A percentile compares a stretch with the other conserved stretches of the same genome.
Evolutionary conservation across 1,140 invertebrate genomes (phyloP).

Genomic region (Aplysia californica): DNA sequence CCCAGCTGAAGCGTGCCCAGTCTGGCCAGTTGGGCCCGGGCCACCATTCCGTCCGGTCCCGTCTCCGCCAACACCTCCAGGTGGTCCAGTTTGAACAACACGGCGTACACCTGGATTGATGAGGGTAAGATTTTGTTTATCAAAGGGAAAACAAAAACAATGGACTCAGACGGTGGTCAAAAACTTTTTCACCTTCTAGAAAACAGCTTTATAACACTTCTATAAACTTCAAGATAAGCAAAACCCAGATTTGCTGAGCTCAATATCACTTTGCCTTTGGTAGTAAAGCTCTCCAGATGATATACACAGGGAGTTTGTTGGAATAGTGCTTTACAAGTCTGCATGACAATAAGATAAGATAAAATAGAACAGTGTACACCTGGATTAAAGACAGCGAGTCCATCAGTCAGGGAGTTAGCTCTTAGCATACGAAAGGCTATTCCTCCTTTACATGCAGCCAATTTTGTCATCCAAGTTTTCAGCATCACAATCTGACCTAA

Average conservation of each 20-base stretch:
- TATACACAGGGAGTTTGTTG: background rate
- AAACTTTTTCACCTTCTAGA: background rate
- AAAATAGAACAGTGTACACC: too few relatives aligned
- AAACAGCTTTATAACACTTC: background rate
- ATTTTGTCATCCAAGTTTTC: too few relatives aligned
- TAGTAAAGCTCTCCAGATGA: background rate
- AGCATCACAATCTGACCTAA: too few relatives aligned
- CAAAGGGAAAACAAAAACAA: background rate
- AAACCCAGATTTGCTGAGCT: too few relatives aligned
- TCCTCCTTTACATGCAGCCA: too few relatives aligned
- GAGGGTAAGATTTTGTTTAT: background rate
- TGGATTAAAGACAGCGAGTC: too few relatives aligned
- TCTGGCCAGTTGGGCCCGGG: constrained; percentile 83
- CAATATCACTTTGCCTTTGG: background rate
- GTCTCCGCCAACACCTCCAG: constrained; percentile 87
- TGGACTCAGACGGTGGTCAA: background rate
- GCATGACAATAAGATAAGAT: too few relatives aligned
- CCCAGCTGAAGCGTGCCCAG: constrained; percentile 83
- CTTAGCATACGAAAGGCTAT: too few relatives aligned
- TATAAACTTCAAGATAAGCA: too few relatives aligned
- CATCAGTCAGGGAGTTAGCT: too few relatives aligned
- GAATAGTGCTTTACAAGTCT: too few relatives aligned
- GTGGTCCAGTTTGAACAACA: constrained; percentile 83
- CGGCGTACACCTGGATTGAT: constrained; percentile 78
- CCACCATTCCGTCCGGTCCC: constrained; percentile 76